Evolutionary conservation across 2,113 vertebrate genomes (phyloP).

Genomic region (Puma concolor): DNA sequence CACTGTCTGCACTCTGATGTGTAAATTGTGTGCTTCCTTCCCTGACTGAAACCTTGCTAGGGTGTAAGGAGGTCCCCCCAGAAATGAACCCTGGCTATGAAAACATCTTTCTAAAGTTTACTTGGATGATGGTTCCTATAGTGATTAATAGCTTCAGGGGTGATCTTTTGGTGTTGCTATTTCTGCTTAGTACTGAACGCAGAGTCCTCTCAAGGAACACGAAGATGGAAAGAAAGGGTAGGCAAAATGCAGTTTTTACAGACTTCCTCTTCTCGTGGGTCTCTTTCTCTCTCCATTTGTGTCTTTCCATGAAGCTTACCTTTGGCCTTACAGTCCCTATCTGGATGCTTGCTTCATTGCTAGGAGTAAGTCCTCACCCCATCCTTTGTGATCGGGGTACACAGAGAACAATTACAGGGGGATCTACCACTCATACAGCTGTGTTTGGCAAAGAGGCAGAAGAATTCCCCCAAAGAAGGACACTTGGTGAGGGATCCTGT

Average conservation of each 20-base stretch:
- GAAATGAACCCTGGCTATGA: neutral
- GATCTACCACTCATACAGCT: accelerated
- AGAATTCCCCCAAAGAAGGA: neutral
- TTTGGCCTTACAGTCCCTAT: neutral
- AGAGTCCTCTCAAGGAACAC: neutral
- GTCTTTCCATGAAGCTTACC: neutral
- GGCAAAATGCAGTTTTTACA: neutral
- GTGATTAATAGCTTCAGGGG: neutral
- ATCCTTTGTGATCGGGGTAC: neutral
- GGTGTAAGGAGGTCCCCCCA: neutral
- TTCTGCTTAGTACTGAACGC: neutral
- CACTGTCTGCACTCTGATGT: neutral
- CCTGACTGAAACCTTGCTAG: neutral
- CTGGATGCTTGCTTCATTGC: neutral
- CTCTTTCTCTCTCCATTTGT: neutral
- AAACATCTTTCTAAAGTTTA: neutral
- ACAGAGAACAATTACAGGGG: neutral
- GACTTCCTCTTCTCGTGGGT: neutral
- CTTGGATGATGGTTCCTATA: neutral
- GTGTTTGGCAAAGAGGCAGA: neutral
- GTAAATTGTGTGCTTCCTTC: too few species aligned
- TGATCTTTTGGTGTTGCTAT: neutral
- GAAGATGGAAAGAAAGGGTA: neutral
- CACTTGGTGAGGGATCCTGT: too few species aligned
- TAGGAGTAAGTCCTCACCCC: neutral